Evolutionary conservation across 1,140 invertebrate species (phyloP).

Genomic region (Venustaconcha ellipsiformis): DNA sequence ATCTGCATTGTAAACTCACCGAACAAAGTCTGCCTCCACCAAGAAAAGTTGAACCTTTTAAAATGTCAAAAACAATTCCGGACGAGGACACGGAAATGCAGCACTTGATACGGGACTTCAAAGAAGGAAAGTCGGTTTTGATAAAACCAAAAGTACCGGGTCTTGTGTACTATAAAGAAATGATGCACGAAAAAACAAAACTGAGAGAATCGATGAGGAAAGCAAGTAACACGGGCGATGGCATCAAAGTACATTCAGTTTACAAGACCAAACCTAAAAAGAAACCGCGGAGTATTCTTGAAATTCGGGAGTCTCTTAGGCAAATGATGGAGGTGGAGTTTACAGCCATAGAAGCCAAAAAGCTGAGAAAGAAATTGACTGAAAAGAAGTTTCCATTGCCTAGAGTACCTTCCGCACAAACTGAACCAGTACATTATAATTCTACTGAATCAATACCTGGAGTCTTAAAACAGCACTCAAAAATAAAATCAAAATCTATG

Average conservation of each 20-base stretch:
- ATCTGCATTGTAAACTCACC: conserved; percentile 50
- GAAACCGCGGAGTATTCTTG: conserved; percentile 53
- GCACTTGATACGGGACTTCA: conserved; percentile 53
- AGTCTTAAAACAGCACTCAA: too few species aligned
- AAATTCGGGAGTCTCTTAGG: conserved; percentile 51
- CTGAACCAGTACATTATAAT: too few species aligned
- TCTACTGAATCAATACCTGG: too few species aligned
- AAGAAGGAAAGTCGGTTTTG: conserved; percentile 42
- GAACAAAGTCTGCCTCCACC: conserved; percentile 44
- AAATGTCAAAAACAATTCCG: conserved; percentile 51
- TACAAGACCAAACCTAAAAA: conserved; percentile 12
- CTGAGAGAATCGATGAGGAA: conserved; percentile 33
- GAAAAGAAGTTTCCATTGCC: not conserved
- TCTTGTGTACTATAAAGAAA: conserved; percentile 55
- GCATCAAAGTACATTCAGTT: conserved; percentile 6
- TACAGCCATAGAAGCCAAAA: conserved; percentile 23
- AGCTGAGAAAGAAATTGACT: conserved; percentile 15
- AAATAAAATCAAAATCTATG: too few species aligned
- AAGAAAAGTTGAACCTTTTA: conserved; percentile 42
- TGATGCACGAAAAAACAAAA: conserved; percentile 59
- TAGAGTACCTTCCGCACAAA: too few species aligned
- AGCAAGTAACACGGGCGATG: conserved; percentile 16
- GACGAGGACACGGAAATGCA: conserved; percentile 50
- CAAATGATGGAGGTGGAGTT: conserved; percentile 57
- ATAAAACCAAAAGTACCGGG: conserved; percentile 30